Percentiles rank a stretch among this genome's conserved stretches.
These are phyloP conservation scores for Acromyrmex echinatior DNA, from an alignment of 1,140 invertebrate species.

Conservation along the genomic window DNA sequence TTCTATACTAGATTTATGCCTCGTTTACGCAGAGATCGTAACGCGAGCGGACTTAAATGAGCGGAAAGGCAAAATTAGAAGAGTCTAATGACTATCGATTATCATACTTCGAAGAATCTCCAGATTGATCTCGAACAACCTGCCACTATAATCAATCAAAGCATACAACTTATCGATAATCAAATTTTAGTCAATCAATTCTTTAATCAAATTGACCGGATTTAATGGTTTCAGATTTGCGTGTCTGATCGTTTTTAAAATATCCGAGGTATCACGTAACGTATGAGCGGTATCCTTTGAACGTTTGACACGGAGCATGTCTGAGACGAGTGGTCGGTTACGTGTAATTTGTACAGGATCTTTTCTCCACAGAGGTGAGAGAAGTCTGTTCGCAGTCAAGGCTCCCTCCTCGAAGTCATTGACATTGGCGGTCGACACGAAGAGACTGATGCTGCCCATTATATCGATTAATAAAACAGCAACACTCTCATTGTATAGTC, in stretches of 20 bases:
- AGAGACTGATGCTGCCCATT: constrained; percentile 72
- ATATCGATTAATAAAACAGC: constrained; percentile 71
- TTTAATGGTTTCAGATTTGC: background rate
- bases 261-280: background rate
- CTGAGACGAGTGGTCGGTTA: constrained; percentile 64
- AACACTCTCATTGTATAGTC: constrained; percentile 29
- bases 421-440: constrained; percentile 75
- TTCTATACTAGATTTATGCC: constrained; percentile 40
- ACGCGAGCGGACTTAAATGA: constrained; percentile 29
- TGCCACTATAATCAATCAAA: background rate
- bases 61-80: constrained; percentile 13
- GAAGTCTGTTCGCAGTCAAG: constrained; percentile 80
- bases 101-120: background rate
- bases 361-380: constrained; percentile 67
- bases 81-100: constrained; percentile 6
- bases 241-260: background rate
- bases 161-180: background rate
- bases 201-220: background rate
- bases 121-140: background rate
- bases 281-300: constrained; percentile 66
- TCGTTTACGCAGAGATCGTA: constrained; percentile 8
- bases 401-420: constrained; percentile 79
- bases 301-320: constrained; percentile 49
- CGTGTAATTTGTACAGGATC: constrained; percentile 75
- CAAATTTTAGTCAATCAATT: background rate